Base-by-base conservation (phyloP, 2,113 vertebrate genomes). In the Ciconia stormi region DNA sequence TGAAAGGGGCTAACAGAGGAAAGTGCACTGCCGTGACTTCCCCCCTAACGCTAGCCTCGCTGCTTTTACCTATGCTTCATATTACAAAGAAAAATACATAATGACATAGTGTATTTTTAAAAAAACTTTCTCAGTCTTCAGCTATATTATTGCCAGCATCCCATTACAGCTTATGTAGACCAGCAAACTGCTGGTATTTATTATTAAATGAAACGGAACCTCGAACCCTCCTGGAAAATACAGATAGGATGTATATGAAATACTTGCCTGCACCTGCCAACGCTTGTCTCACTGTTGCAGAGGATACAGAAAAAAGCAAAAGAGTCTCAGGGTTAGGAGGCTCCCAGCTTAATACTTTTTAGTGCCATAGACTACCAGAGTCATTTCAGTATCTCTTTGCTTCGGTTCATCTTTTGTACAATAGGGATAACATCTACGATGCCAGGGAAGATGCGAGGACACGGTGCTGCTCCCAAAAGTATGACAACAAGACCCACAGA, bases 41-140 rank as follows among this genome's bases (percentile, higher is more conserved):
- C 21, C 8, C 36, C 34, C 11, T 65, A 61, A 22, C 0, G 4
- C 47, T 26, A 42, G 36, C n/a, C 42, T 77, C 1, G 0, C 26
- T 47, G 32, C 16, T 83, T 62, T 40, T 46, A 23, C 29, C 34
- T 36, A 4, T 13, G 38, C 8, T 17, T 42, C 1, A 1, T 16
- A 50, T 63, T 25, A 66, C 6, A 83, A 32, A 29, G 22, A 56
- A 44, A 80, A 79, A 61, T 16, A 49, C 7, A n/a, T 22, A 56
- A 72, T 13, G 16, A 12, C 11, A 59, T 42, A 9, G 5, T 36
- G 6, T 19, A 14, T 47, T 82, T 90, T 42, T 6, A 10, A 17
- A 40, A 62, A 38, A 21, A 29, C 11, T 42, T 82, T 58, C 40
- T 44, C 16, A 38, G 27, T 25, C 17, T 72, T 86, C 87, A 56